Evolutionary conservation across 2,888 invertebrate species (phyloP).

Genomic region (Volucella inanis): DNA sequence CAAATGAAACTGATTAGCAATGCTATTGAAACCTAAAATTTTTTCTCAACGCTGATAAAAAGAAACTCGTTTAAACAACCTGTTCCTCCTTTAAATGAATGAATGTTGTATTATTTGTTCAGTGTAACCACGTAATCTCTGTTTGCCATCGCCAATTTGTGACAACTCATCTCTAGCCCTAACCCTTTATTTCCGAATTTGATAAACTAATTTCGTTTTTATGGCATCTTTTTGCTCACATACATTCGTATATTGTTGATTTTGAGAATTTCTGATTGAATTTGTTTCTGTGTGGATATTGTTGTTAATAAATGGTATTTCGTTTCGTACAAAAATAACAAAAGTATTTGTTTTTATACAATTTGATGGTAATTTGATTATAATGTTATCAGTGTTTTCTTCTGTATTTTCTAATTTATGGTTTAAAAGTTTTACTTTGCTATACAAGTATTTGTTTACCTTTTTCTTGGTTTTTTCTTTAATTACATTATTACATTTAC

Average conservation of each 20-base stretch:
- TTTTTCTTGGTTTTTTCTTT: not conserved
- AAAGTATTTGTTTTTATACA: slow-evolving; percentile 64
- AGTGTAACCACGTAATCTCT: too few relatives aligned
- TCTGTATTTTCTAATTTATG: slow-evolving; percentile 21
- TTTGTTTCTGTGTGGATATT: slow-evolving; percentile 14
- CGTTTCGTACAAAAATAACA: slow-evolving; percentile 72
- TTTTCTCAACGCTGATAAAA: too few relatives aligned
- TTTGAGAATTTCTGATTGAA: not conserved
- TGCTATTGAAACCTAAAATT: too few relatives aligned
- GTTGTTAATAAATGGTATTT: slow-evolving; percentile 53
- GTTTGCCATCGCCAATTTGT: too few relatives aligned
- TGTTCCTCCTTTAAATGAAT: too few relatives aligned
- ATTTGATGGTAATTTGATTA: slow-evolving; percentile 43
- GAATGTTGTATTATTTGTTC: too few relatives aligned
- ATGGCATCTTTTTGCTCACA: too few relatives aligned
- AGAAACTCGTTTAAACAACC: too few relatives aligned
- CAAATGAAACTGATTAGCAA: too few relatives aligned
- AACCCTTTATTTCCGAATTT: too few relatives aligned
- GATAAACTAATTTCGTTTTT: too few relatives aligned
- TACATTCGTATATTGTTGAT: not conserved
- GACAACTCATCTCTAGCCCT: too few relatives aligned
- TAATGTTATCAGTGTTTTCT: slow-evolving; percentile 36
- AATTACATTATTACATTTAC: slow-evolving; percentile 56
- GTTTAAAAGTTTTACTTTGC: slow-evolving; percentile 57
- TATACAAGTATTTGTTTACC: slow-evolving; percentile 40